Percentiles rank a stretch among this genome's conserved stretches.
Evolutionary conservation across 2,888 invertebrate species (phyloP).

Genomic region (Nephrotoma flavescens): DNA sequence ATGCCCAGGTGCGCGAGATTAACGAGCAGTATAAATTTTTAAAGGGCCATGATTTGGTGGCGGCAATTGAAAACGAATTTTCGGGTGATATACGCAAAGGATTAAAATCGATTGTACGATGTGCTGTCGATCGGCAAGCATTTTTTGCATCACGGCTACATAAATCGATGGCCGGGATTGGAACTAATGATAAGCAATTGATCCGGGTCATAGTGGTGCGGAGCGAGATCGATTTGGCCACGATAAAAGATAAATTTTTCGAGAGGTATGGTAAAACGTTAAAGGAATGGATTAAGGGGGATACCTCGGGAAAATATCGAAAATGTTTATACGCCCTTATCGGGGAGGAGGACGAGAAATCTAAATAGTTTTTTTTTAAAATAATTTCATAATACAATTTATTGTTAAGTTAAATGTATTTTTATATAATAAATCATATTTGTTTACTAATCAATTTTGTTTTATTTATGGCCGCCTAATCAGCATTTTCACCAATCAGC

Average conservation of each 20-base stretch:
- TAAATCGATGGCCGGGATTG: conserved; percentile 78
- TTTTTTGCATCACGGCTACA: conserved; percentile 80
- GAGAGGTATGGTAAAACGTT: conserved; percentile 58
- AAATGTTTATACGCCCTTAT: conserved; percentile 63
- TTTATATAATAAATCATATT: neutral
- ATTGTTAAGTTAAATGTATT: neutral
- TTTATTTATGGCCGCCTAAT: neutral
- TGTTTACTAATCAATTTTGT: no score
- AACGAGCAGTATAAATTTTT: conserved; percentile 43
- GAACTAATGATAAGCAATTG: conserved; percentile 74
- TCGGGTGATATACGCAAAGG: conserved; percentile 67
- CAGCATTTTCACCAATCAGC: conserved; percentile 36
- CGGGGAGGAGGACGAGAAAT: conserved; percentile 24
- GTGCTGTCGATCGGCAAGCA: conserved; percentile 59
- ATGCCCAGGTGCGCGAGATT: conserved; percentile 38
- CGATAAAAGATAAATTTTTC: conserved; percentile 67
- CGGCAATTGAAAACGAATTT: conserved; percentile 69
- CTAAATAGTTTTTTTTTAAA: neutral
- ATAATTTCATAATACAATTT: no score
- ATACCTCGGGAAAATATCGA: conserved; percentile 77
- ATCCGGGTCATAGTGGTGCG: conserved; percentile 74
- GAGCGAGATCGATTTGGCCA: conserved; percentile 70
- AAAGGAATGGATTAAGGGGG: conserved; percentile 67
- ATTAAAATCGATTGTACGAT: conserved; percentile 64
- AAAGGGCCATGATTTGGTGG: conserved; percentile 65